These are phyloP conservation scores for Monochamus alternatus DNA, from an alignment of 2,888 invertebrate species.

Conservation along the genomic window DNA sequence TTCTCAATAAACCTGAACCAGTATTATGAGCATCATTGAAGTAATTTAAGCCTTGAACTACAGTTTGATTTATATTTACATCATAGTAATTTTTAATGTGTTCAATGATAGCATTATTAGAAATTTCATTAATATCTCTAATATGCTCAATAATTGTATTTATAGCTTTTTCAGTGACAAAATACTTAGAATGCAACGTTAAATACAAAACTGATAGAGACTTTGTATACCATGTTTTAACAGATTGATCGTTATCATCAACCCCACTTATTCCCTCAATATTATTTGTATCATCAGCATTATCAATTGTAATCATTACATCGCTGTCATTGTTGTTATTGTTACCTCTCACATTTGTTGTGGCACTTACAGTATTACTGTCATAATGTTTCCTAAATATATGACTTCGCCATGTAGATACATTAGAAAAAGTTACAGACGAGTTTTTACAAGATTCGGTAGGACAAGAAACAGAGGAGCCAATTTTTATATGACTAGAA, in stretches of 20 bases:
- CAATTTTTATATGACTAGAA: neutral
- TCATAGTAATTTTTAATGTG: neutral
- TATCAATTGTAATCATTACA: neutral
- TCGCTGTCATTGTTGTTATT: neutral
- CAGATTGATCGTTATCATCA: too few species aligned
- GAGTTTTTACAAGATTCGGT: neutral
- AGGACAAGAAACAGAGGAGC: neutral
- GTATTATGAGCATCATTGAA: neutral
- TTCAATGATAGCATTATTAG: neutral
- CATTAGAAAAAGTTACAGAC: neutral
- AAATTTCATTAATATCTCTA: neutral
- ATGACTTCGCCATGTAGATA: constrained; percentile 8
- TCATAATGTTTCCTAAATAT: constrained; percentile 3
- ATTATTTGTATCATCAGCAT: neutral
- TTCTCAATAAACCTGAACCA: neutral
- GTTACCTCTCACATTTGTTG: neutral
- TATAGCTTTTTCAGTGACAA: neutral
- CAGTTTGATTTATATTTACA: neutral
- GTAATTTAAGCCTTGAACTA: neutral
- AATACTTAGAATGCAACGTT: neutral
- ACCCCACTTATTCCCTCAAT: neutral
- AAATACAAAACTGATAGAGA: neutral
- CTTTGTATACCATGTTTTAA: neutral
- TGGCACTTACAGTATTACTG: neutral
- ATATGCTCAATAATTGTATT: neutral